phyloP scores from a whole-genome alignment of 1,140 invertebrate genomes.

The Chironomus tepperi region DNA sequence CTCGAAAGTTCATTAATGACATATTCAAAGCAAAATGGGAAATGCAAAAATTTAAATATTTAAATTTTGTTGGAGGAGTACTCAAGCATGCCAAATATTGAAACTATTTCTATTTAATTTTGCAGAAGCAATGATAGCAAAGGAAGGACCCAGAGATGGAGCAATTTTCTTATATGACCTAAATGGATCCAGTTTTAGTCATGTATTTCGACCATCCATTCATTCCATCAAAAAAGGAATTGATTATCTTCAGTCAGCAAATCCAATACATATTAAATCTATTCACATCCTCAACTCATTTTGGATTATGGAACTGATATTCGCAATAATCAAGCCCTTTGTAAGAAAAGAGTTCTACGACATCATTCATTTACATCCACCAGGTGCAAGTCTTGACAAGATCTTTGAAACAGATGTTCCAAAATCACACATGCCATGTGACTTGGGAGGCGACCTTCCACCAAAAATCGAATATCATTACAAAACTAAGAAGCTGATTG shows the following conservation, averaged over 20 bases:
- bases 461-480: slow-evolving; percentile 36
- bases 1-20: neutral
- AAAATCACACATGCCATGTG: slow-evolving; percentile 41
- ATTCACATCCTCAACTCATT: neutral
- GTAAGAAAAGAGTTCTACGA: neutral
- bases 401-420: slow-evolving; percentile 40
- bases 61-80: too few species aligned
- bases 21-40: too few species aligned
- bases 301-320: neutral
- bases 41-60: too few species aligned
- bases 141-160: neutral
- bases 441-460: slow-evolving; percentile 43
- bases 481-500: slow-evolving; percentile 34
- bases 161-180: neutral
- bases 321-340: neutral
- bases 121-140: neutral
- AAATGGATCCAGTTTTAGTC: neutral
- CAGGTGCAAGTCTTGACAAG: slow-evolving; percentile 37
- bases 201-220: neutral
- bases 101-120: too few species aligned
- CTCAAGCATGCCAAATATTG: too few species aligned
- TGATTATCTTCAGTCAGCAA: neutral
- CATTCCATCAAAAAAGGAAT: neutral
- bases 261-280: neutral
- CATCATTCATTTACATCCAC: slow-evolving; percentile 36